phyloP scores from a whole-genome alignment of 2,797 vertebrate species.

The Loris lydekkerianus region DNA sequence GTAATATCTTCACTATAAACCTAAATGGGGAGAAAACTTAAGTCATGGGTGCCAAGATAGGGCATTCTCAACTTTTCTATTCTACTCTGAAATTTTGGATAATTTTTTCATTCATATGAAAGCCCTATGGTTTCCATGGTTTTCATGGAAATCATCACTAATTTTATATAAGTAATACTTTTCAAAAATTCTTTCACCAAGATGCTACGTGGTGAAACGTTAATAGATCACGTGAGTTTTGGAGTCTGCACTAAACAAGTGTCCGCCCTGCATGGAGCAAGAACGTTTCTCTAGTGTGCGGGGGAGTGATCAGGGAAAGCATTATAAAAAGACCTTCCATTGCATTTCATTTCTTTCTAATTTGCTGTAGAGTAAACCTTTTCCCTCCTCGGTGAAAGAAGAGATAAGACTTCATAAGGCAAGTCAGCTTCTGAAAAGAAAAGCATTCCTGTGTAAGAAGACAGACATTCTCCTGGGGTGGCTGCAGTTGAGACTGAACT shows the following conservation, averaged over 20 bases:
- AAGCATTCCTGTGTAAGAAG: conserved; percentile 51
- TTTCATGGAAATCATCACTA: background rate
- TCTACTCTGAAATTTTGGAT: conserved; percentile 21
- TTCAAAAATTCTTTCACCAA: background rate
- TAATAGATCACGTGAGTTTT: background rate
- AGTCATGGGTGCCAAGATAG: background rate
- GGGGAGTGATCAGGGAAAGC: background rate
- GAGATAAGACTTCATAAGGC: conserved; percentile 56
- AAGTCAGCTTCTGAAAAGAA: conserved; percentile 57
- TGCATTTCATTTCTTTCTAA: conserved; percentile 22
- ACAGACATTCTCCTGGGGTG: background rate
- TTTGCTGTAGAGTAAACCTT: background rate
- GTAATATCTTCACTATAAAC: background rate
- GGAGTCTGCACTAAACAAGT: background rate
- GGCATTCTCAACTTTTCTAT: background rate
- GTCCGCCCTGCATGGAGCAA: background rate
- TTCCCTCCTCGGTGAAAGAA: conserved; percentile 43
- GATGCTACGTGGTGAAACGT: background rate
- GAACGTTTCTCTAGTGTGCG: background rate
- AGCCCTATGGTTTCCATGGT: background rate
- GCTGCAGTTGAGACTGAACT: conserved; percentile 25
- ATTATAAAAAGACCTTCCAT: background rate
- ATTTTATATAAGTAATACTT: conserved; percentile 1
- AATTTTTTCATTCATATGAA: background rate
- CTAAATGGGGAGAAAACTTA: background rate